A percentile compares a stretch with the other conserved stretches of the same genome.
phyloP scores from a whole-genome alignment of 2,113 vertebrate species.

The Eidolon helvum region DNA sequence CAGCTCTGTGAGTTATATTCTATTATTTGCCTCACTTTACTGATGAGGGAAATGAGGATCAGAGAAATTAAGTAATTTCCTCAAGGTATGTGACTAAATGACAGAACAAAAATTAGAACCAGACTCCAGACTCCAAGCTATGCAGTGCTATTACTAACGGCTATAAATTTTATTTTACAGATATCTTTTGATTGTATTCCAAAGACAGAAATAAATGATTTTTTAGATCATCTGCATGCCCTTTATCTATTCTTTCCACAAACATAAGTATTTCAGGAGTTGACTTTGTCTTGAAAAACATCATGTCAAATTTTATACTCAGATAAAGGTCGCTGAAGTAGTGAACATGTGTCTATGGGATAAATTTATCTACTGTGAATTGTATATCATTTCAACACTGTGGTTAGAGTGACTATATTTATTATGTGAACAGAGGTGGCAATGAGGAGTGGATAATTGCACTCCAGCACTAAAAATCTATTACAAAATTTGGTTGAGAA shows the following conservation, averaged over 20 bases:
- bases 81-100: not conserved
- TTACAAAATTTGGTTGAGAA: not conserved
- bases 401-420: slow-evolving; percentile 49
- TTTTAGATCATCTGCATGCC: not conserved
- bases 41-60: not conserved
- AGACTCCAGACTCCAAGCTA: not conserved
- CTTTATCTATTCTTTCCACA: slow-evolving; percentile 53
- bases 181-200: slow-evolving; percentile 7
- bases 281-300: slow-evolving; percentile 65
- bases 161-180: slow-evolving; percentile 13
- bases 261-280: slow-evolving; percentile 56
- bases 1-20: not conserved
- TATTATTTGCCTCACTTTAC: not conserved
- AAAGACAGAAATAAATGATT: slow-evolving; percentile 42
- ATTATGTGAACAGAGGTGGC: slow-evolving; percentile 32
- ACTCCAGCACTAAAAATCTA: not conserved
- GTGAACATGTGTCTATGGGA: slow-evolving; percentile 47
- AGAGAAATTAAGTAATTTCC: not conserved
- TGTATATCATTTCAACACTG: slow-evolving; percentile 36
- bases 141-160: not conserved
- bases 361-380: slow-evolving; percentile 62
- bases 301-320: slow-evolving; percentile 66
- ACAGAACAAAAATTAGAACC: not conserved
- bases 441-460: slow-evolving; percentile 5
- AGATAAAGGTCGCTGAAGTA: slow-evolving; percentile 61